These are phyloP conservation scores for Enteromius argenteus DNA, from an alignment of 2,797 vertebrate species.

Conservation along the genomic window DNA sequence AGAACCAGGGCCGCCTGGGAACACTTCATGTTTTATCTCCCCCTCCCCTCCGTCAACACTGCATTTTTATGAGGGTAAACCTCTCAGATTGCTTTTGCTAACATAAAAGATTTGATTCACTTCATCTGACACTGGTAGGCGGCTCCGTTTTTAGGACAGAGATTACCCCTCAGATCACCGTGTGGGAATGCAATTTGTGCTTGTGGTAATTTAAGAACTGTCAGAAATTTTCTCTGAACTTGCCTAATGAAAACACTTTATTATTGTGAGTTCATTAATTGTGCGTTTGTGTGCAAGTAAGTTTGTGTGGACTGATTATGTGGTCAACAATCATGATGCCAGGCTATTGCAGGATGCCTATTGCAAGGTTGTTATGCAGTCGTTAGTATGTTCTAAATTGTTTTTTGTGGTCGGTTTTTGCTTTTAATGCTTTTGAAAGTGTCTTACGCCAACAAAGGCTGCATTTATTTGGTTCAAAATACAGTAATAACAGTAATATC, in stretches of 20 bases:
- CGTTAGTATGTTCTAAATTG: not conserved
- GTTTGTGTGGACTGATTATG: not conserved
- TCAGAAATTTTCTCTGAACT: slow-evolving; percentile 9
- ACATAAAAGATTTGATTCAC: slow-evolving; percentile 17
- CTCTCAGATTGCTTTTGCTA: slow-evolving; percentile 6
- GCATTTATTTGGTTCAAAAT: not conserved
- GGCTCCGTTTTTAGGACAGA: not conserved
- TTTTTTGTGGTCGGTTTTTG: not conserved
- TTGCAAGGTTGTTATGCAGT: not conserved
- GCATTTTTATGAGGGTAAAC: slow-evolving; percentile 33
- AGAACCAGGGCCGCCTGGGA: slow-evolving; percentile 26
- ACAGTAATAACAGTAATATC: not conserved
- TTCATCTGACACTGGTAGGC: not conserved
- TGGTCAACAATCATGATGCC: not conserved
- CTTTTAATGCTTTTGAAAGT: not conserved
- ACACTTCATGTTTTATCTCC: slow-evolving; percentile 33
- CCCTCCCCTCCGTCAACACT: not conserved
- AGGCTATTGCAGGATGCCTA: not conserved
- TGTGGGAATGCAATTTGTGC: slow-evolving; percentile 25
- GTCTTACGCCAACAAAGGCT: not conserved
- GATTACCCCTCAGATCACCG: not conserved
- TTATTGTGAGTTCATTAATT: slow-evolving; percentile 4
- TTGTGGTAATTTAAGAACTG: slow-evolving; percentile 14
- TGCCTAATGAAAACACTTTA: not conserved
- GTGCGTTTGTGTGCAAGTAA: not conserved